phyloP scores from a whole-genome alignment of 2,113 vertebrate genomes.

The Eonycteris spelaea region DNA sequence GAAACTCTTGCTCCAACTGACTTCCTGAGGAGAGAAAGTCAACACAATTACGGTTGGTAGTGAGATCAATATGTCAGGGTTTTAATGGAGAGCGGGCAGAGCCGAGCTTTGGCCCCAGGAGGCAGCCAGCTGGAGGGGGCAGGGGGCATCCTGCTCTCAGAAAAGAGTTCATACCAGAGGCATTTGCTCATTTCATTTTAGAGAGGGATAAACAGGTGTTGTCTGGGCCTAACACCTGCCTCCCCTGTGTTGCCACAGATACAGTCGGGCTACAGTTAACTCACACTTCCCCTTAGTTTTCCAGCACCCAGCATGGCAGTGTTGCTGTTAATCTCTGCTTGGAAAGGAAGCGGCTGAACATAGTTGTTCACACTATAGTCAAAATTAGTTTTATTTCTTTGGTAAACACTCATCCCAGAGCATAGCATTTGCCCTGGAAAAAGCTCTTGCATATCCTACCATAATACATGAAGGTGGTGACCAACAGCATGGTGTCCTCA shows the following conservation, averaged over 20 bases:
- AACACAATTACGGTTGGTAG: conserved; percentile 3
- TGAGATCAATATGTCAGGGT: conserved; percentile 41
- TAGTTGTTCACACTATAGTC: conserved; percentile 24
- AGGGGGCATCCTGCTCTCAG: not conserved
- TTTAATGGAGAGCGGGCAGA: conserved; percentile 30
- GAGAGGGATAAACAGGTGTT: not conserved
- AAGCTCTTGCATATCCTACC: not conserved
- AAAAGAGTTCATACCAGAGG: not conserved
- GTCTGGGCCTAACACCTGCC: not conserved
- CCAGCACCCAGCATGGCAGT: not conserved
- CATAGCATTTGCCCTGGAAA: not conserved
- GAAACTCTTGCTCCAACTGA: not conserved
- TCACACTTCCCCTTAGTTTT: accelerated
- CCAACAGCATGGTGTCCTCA: not conserved
- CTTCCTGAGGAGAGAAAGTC: conserved; percentile 51
- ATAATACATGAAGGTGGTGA: not conserved
- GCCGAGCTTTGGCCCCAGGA: not conserved
- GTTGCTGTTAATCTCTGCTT: not conserved
- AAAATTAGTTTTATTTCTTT: not conserved
- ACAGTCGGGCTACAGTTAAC: not conserved
- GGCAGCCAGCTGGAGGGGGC: not conserved
- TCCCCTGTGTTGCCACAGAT: too few relatives aligned
- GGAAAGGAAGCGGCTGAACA: not conserved
- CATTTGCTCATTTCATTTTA: not conserved
- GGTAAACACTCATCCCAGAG: not conserved